These are phyloP conservation scores for Lonchura striata DNA, from an alignment of 2,113 vertebrate species.

Conservation along the genomic window DNA sequence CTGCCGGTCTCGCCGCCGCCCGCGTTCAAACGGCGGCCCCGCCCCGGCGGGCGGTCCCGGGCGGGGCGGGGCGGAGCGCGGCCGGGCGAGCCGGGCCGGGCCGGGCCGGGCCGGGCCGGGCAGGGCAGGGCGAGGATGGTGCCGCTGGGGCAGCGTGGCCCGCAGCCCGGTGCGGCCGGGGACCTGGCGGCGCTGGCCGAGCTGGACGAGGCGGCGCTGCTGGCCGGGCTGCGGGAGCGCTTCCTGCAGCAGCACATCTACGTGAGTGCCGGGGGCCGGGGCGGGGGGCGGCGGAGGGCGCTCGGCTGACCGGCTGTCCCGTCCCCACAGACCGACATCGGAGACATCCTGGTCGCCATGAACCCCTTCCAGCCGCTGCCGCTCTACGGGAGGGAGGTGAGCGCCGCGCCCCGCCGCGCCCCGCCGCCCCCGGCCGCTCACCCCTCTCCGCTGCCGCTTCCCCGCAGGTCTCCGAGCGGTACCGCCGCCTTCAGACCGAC, in stretches of 20 bases:
- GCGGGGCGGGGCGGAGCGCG: too few relatives aligned
- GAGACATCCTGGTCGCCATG: background rate
- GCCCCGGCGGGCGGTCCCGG: too few relatives aligned
- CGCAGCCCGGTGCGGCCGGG: too few relatives aligned
- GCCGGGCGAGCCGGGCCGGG: too few relatives aligned
- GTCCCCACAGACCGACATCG: background rate
- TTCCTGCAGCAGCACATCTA: background rate
- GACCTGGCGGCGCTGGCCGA: background rate
- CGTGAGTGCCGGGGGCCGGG: background rate
- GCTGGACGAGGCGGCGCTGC: background rate
- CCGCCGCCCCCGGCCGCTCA: background rate
- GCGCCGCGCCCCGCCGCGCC: background rate
- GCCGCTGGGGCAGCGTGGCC: too few relatives aligned
- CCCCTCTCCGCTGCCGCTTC: background rate
- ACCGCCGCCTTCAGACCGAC: background rate
- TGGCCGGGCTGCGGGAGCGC: background rate
- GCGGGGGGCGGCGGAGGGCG: background rate
- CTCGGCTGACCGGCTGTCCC: background rate
- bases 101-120: too few relatives aligned
- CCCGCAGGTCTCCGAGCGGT: background rate
- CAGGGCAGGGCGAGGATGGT: too few relatives aligned
- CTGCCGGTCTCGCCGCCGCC: too few relatives aligned
- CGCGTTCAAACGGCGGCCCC: too few relatives aligned
- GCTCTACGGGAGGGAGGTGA: background rate
- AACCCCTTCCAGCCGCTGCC: background rate